Base-by-base conservation (phyloP, 2,797 vertebrate genomes). In the Hypotaenidia philippensis region DNA sequence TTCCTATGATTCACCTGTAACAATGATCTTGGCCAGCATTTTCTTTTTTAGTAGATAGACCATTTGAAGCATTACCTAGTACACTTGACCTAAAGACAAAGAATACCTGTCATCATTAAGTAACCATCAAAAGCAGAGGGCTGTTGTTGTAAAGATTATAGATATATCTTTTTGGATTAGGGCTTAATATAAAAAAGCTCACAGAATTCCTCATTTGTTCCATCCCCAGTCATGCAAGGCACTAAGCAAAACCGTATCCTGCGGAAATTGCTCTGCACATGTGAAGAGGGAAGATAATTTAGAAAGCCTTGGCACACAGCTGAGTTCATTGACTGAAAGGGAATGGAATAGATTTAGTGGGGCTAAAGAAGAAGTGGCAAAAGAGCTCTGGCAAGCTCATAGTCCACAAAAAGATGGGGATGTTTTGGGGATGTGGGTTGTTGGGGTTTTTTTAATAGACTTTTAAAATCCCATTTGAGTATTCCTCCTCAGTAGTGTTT, bases 1-100 rank as follows among this genome's bases (percentile, higher is more conserved):
- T 77, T 89, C 38, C 31, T 91, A 6, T 84, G 79, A 83, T 85
- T 91, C 93, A 87, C 91, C 80, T 95, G 85, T 26, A 94, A 78
- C 38, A 79, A 80, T 36, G 49, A 89, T 79, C 31, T 76, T 86
- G 69, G 36, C 71, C 83, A 76, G 50, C 22, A 31, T 63, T 81
- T 94, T 89, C 21, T 23, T 50, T 70, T 87, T 80, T 38, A 71
- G 49, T 25, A 56, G 68, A 60, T 40, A 61, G 34, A 57, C 40
- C 10, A n/a, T 87, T 65, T 71, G 78, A 93, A 91, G 81, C 55
- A 86, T 87, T 91, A 75, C 66, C 60, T 60, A 81, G 56, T 65
- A 65, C 52, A 12, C 72, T 64, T 87, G 60, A 85, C 38, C 53
- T 71, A 11, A 41, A 87, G 77, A 88, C 75, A 89, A 92, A 38